phyloP scores from a whole-genome alignment of 2,797 vertebrate species.

The Notamacropus eugenii region DNA sequence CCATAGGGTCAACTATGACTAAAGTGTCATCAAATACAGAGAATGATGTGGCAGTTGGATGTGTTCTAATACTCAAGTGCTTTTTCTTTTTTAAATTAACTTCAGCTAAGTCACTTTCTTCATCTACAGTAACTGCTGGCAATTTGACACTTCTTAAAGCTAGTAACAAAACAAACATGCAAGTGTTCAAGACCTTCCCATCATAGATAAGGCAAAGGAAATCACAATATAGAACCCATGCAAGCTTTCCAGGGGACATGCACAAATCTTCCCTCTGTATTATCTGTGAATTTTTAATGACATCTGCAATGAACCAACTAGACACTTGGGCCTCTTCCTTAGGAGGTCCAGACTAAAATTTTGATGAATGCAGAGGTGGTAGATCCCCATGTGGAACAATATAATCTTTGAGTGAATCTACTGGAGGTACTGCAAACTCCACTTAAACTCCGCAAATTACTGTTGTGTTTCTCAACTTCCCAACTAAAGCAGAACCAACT shows the following conservation, averaged over 20 bases:
- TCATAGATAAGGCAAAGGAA: conserved; percentile 97
- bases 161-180: conserved; percentile 91
- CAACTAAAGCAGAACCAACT: conserved; percentile 94
- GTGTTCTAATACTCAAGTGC: conserved; percentile 88
- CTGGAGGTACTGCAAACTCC: conserved; percentile 91
- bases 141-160: conserved; percentile 93
- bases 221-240: conserved; percentile 97
- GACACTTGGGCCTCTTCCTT: conserved; percentile 96
- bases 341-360: conserved; percentile 93
- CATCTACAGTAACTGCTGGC: conserved; percentile 90
- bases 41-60: conserved; percentile 93
- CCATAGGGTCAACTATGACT: too few species aligned
- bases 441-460: conserved; percentile 97
- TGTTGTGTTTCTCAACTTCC: conserved; percentile 95
- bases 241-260: conserved; percentile 94
- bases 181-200: conserved; percentile 94
- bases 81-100: conserved; percentile 90
- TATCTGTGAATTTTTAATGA: conserved; percentile 95
- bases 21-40: conserved; percentile 88
- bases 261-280: conserved; percentile 94
- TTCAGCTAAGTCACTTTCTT: conserved; percentile 91
- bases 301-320: conserved; percentile 95
- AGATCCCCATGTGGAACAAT: conserved; percentile 95
- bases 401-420: conserved; percentile 93
- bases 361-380: conserved; percentile 94